Conservation (phyloP, 2,888 invertebrate genomes). For the Margaritifera margaritifera region DNA sequence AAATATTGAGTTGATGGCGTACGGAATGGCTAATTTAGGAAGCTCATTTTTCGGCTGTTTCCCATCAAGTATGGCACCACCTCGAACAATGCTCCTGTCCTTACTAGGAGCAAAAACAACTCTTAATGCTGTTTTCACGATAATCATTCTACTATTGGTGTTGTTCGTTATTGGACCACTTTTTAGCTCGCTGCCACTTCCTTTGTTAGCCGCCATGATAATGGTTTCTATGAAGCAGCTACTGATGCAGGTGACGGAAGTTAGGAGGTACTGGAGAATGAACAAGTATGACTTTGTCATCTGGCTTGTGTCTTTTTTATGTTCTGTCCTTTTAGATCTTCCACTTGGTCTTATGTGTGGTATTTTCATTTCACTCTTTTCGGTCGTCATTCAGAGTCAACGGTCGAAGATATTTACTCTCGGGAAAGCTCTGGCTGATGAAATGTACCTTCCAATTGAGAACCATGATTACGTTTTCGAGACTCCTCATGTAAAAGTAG, state of each 20-base stretch:
- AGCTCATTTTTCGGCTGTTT: slow-evolving; percentile 72
- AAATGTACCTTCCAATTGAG: slow-evolving; percentile 45
- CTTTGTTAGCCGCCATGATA: slow-evolving; percentile 73
- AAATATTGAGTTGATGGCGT: slow-evolving; percentile 72
- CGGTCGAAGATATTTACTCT: slow-evolving; percentile 53
- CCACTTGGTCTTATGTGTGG: slow-evolving; percentile 63
- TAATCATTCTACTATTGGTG: slow-evolving; percentile 58
- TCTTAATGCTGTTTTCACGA: slow-evolving; percentile 49
- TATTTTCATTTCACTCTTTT: slow-evolving; percentile 52
- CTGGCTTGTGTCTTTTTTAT: slow-evolving; percentile 48
- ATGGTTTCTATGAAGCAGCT: slow-evolving; percentile 72
- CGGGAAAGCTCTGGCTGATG: slow-evolving; percentile 47
- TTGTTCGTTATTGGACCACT: slow-evolving; percentile 59
- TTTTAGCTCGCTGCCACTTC: slow-evolving; percentile 60
- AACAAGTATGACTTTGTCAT: slow-evolving; percentile 83
- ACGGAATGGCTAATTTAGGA: slow-evolving; percentile 65
- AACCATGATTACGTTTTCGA: slow-evolving; percentile 52
- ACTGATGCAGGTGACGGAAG: slow-evolving; percentile 79
- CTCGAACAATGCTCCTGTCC: slow-evolving; percentile 57
- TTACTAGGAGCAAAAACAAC: slow-evolving; percentile 59
- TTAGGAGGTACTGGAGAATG: slow-evolving; percentile 82
- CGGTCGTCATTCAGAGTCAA: slow-evolving; percentile 61
- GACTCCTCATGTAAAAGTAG: slow-evolving; percentile 58
- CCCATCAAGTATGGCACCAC: slow-evolving; percentile 68
- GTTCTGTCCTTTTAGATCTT: slow-evolving; percentile 62